Percentiles rank a stretch among this genome's conserved stretches.
These are phyloP conservation scores for Bimastos eiseni DNA, from an alignment of 2,888 invertebrate genomes.

Conservation along the genomic window DNA sequence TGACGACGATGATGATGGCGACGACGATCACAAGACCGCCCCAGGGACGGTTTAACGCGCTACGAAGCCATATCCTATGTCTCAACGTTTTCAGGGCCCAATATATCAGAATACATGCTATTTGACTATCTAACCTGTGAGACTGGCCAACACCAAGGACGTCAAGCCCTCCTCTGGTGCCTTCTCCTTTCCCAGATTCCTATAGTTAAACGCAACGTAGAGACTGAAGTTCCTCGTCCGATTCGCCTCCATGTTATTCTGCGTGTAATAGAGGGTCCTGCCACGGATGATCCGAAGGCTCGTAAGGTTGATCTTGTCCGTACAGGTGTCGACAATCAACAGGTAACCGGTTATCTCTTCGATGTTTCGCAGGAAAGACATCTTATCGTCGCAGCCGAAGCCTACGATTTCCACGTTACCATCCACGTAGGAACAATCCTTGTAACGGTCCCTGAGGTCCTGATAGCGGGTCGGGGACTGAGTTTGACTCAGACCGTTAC, in stretches of 20 bases:
- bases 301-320: conserved; percentile 80
- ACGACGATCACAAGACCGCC: too few relatives aligned
- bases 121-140: conserved; percentile 47
- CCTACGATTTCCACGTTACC: conserved; percentile 26
- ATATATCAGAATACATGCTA: too few relatives aligned
- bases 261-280: conserved; percentile 71
- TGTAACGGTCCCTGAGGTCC: not conserved
- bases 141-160: conserved; percentile 50
- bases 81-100: too few relatives aligned
- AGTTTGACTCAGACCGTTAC: not conserved
- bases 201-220: conserved; percentile 52
- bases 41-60: too few relatives aligned
- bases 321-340: conserved; percentile 87
- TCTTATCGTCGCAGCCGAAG: not conserved
- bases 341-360: conserved; percentile 92
- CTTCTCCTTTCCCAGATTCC: not conserved
- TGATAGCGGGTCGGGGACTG: not conserved
- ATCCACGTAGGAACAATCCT: conserved; percentile 22
- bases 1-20: not conserved
- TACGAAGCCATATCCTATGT: too few relatives aligned
- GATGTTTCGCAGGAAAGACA: conserved; percentile 64
- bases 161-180: conserved; percentile 47
- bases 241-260: not conserved
- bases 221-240: conserved; percentile 66
- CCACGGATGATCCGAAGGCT: conserved; percentile 91